Conservation (phyloP, 92 coral and sea anemone species). For the Umimayanthus chanpuru region DNA sequence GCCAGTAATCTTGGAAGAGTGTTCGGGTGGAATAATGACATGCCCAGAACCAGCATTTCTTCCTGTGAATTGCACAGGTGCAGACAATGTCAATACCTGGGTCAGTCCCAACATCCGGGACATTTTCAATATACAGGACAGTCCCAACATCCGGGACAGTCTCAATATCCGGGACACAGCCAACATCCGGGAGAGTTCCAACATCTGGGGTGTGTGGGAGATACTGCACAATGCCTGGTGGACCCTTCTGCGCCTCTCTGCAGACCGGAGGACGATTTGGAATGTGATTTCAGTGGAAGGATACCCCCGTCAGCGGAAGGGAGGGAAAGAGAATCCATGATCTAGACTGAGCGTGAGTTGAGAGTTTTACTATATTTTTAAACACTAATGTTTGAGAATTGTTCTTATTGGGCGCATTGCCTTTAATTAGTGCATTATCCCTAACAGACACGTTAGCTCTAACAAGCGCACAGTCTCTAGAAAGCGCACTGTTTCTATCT, state of each 20-base stretch:
- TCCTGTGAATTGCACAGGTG: conserved; percentile 4
- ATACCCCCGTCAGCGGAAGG: neutral
- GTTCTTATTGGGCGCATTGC: too few relatives aligned
- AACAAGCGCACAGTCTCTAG: too few relatives aligned
- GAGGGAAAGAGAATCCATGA: conserved; percentile 5
- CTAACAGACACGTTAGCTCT: too few relatives aligned
- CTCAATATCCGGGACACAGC: neutral
- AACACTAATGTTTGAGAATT: too few relatives aligned
- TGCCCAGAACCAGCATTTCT: neutral
- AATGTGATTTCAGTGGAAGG: neutral
- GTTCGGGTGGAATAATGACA: neutral
- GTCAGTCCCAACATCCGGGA: neutral
- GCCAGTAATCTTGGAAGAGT: neutral
- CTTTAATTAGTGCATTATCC: too few relatives aligned
- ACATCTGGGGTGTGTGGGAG: neutral
- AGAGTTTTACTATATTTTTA: neutral
- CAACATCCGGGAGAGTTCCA: neutral
- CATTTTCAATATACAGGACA: neutral
- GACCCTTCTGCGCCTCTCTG: neutral
- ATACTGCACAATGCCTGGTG: neutral
- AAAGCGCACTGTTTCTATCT: too few relatives aligned
- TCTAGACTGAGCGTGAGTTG: neutral
- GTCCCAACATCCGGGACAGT: neutral
- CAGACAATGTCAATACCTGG: neutral
- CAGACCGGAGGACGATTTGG: neutral